phyloP scores from a whole-genome alignment of 2,113 vertebrate genomes.

The Onychostruthus taczanowskii region DNA sequence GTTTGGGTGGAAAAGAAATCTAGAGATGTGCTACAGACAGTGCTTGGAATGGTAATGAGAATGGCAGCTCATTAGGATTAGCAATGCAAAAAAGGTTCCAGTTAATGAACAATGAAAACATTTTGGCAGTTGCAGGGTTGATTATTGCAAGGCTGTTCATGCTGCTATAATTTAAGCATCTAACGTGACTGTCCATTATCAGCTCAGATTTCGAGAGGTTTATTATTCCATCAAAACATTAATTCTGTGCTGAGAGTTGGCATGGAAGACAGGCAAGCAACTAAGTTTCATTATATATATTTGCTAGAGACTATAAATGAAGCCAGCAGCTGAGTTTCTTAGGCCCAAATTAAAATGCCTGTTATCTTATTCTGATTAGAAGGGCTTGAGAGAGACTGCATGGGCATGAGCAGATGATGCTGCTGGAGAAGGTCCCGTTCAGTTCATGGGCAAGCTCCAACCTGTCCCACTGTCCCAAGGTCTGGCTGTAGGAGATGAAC shows the following conservation, averaged over 20 bases:
- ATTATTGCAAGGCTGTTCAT: slow-evolving; percentile 18
- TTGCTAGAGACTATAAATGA: not conserved
- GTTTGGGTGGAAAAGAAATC: slow-evolving; percentile 48
- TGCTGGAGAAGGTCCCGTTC: not conserved
- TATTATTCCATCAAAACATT: slow-evolving; percentile 56
- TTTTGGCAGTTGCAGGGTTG: slow-evolving; percentile 46
- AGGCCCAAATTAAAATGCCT: not conserved
- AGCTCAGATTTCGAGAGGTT: slow-evolving; percentile 56
- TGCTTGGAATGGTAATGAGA: slow-evolving; percentile 48
- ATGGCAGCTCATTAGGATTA: slow-evolving; percentile 54
- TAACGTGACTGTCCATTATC: slow-evolving; percentile 64
- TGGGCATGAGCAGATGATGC: not conserved
- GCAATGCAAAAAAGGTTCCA: slow-evolving; percentile 66
- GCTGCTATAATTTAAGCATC: slow-evolving; percentile 21
- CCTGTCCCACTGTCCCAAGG: not conserved
- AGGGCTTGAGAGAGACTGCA: not conserved
- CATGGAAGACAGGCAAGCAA: not conserved
- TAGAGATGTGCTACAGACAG: slow-evolving; percentile 29
- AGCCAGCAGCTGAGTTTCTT: not conserved
- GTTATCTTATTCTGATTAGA: not conserved
- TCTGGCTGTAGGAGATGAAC: not conserved
- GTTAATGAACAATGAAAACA: slow-evolving; percentile 62
- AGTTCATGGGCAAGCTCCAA: not conserved
- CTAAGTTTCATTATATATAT: not conserved
- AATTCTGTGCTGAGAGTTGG: slow-evolving; percentile 9